Base-by-base conservation (phyloP, 2,888 invertebrate species). In the Petrolisthes manimaculis region DNA sequence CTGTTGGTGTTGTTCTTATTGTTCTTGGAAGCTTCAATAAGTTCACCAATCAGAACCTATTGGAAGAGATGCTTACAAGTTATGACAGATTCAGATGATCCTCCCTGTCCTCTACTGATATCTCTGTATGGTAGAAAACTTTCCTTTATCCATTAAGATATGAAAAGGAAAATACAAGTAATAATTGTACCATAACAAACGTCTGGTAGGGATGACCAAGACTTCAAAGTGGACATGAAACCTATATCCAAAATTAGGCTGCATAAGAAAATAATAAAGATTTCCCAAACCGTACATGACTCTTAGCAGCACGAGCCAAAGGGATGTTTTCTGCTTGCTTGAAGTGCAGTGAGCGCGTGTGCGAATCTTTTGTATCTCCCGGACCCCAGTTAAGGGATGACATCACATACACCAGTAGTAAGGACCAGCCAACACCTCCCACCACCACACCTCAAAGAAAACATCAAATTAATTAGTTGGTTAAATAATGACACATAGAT, bases 321-420 rank as follows among this genome's bases (percentile, higher is more conserved):
- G 86, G 83, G 24, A 78, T 69, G n/a, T 69, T 87, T 37, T 77
- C 86, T 61, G 75, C 82, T 82, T 75, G 75, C 55, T 56, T 69
- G n/a, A 80, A 4, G 51, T 53, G 37, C 75, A 61, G 53, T 24
- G 75, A 74, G 24, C 61, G 74, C 8, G 51, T 78, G 24, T 74
- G 74, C n/a, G 83, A 6, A 24, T 55, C 71, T 21, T 67, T 55
- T 21, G 61, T 78, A 69, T 56, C 55, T 18, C 86, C 86, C 9
- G 83, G 78, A 12, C 61, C 77, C 78, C 78, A 77, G 21, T 83
- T 82, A 9, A 83, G 56, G 12, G 83, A 87, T 18, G 86, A 87
- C 86, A 87, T 54, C 9, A 87, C 83, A 87, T 87, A 87, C n/a
- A 83, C 69, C 14, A 87, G 83, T 21, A 87, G 56, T 24, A 83